Evolutionary conservation across 2,113 vertebrate species (phyloP).

Genomic region (Gopherus evgoodei): DNA sequence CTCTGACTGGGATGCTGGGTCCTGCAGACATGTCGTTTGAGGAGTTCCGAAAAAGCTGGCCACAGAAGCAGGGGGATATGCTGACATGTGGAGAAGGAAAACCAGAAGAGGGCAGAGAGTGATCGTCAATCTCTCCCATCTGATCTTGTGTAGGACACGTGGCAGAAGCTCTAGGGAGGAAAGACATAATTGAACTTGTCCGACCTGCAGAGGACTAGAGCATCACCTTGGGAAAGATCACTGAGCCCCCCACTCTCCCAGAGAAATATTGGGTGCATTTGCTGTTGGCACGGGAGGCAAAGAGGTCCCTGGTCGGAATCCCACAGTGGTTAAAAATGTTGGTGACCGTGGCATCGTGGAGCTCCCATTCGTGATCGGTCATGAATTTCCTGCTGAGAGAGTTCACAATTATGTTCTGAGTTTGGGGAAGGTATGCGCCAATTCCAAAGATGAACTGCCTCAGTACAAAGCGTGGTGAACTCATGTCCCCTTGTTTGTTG

Average conservation of each 20-base stretch:
- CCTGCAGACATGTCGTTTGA: neutral
- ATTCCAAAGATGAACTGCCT: too few relatives aligned
- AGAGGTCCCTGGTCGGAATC: neutral
- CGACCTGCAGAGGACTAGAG: neutral
- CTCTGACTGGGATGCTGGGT: neutral
- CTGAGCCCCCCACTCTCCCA: neutral
- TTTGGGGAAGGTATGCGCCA: neutral
- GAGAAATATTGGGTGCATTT: neutral
- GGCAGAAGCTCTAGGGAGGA: neutral
- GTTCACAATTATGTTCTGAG: neutral
- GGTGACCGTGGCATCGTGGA: neutral
- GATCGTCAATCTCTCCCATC: neutral
- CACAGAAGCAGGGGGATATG: neutral
- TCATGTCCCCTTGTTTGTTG: neutral
- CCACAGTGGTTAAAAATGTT: neutral
- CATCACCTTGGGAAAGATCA: neutral
- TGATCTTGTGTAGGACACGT: neutral
- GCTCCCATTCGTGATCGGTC: neutral
- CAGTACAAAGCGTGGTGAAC: neutral
- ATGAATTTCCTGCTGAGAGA: neutral
- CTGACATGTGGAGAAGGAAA: too few relatives aligned
- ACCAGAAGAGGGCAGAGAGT: neutral
- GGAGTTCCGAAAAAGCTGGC: neutral
- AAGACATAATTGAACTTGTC: neutral
- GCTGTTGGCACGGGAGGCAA: neutral